phyloP scores from a whole-genome alignment of 2,888 invertebrate species.

The Callyntrura sp. region DNA sequence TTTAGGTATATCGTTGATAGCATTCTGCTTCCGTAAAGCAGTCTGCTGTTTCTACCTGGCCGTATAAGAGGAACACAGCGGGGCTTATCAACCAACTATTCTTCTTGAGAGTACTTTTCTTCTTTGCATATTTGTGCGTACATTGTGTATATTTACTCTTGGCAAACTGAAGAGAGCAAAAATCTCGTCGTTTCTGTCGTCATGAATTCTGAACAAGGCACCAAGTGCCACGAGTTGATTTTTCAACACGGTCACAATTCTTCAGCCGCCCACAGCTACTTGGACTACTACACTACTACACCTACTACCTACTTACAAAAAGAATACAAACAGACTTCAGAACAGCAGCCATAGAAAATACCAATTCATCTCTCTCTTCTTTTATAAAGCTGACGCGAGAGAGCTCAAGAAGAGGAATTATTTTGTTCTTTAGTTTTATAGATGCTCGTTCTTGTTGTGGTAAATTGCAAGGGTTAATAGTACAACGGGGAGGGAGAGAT shows the following conservation, averaged over 20 bases:
- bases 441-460: too few species aligned
- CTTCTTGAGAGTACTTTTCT: too few species aligned
- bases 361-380: not conserved
- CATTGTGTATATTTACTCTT: too few species aligned
- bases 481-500: too few species aligned
- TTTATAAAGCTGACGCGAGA: not conserved
- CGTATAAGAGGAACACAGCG: not conserved
- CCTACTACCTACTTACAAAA: not conserved
- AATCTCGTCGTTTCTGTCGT: not conserved
- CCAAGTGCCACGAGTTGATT: conserved; percentile 12
- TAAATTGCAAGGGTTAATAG: too few species aligned
- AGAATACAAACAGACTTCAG: too few species aligned
- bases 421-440: too few species aligned
- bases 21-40: not conserved
- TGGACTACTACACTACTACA: conserved; percentile 4
- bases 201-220: not conserved
- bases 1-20: too few species aligned
- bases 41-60: not conserved
- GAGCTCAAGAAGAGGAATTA: not conserved
- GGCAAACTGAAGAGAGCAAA: not conserved
- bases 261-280: conserved; percentile 37
- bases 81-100: not conserved
- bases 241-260: too few species aligned
- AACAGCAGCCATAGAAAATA: too few species aligned
- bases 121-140: too few species aligned